phyloP scores from a whole-genome alignment of 2,797 vertebrate species.

The Alcedo quadribrachys region DNA sequence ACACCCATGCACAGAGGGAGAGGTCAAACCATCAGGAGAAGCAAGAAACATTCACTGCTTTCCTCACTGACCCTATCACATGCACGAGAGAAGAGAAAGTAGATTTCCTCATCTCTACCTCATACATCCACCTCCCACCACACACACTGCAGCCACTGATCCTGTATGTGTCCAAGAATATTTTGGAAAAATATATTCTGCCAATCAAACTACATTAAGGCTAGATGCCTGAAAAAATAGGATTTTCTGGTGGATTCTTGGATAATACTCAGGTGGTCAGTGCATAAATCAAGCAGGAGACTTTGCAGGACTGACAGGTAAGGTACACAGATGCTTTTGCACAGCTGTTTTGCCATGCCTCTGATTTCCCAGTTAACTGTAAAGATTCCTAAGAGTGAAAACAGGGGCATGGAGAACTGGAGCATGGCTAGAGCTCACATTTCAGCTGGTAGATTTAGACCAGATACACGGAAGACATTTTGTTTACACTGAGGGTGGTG shows the following conservation, averaged over 20 bases:
- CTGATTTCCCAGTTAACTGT: not conserved
- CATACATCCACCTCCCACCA: not conserved
- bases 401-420: not conserved
- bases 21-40: not conserved
- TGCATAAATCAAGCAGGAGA: not conserved
- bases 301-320: not conserved
- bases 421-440: not conserved
- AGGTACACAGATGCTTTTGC: not conserved
- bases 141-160: not conserved
- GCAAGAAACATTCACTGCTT: not conserved
- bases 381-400: not conserved
- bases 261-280: not conserved
- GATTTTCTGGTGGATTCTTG: conserved; percentile 14
- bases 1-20: not conserved
- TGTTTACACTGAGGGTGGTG: not conserved
- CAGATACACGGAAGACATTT: not conserved
- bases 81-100: not conserved
- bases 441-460: not conserved
- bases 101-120: not conserved
- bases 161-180: not conserved
- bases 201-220: not conserved
- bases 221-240: not conserved
- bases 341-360: not conserved
- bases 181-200: not conserved
- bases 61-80: not conserved